Evolutionary conservation across 2,888 invertebrate species (phyloP), one percentile per base, ranked within the genome.

Genomic region (Hirtodrosophila histrioides): DNA sequence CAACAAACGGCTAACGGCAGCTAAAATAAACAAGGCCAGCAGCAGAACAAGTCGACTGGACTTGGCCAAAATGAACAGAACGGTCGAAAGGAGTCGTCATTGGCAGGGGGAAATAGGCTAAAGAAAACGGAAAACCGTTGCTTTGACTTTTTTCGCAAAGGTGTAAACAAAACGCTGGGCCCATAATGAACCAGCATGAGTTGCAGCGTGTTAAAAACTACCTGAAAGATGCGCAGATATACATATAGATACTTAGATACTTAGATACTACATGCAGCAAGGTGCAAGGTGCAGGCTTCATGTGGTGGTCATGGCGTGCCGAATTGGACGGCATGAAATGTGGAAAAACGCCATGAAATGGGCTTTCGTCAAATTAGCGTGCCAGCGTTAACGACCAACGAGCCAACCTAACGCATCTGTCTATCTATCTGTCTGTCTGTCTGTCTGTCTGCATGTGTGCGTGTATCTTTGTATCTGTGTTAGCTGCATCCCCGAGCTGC

Each of bases 291-390:
- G 57, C 39, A 29, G 33, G 67, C 46, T 50, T 50, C 68, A 61
- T 69, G 50, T 57, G 17, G 17, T 17, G 51, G 64, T 49, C 66
- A 65, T 69, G 69, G 76, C 74, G 70, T 69, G 67, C 51, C 70
- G 76, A 71, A 69, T 71, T 63, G 72, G 64, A 76, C 65, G 50
- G 48, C 78, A 84, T 84, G 81, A 87, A 87, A 86, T 87, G 67
- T 86, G 74, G 75, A 86, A 86, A 86, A 87, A 82, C 73, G 60
- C 75, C 83, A 83, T 83, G 78, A 89, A 89, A 88, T 88, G 79
- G 88, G 88, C 89, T 89, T 89, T 90, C 89, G 86, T 89, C 89
- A 88, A 90, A 89, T 89, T 89, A 89, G 88, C 90, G 89, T 87
- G 78, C 76, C 58, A 82, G 75, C 85, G 85, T 87, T 89, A 89